Evolutionary conservation across 2,888 invertebrate genomes (phyloP), one percentile per base, ranked within the genome.

Genomic region (Dolomedes plantarius): DNA sequence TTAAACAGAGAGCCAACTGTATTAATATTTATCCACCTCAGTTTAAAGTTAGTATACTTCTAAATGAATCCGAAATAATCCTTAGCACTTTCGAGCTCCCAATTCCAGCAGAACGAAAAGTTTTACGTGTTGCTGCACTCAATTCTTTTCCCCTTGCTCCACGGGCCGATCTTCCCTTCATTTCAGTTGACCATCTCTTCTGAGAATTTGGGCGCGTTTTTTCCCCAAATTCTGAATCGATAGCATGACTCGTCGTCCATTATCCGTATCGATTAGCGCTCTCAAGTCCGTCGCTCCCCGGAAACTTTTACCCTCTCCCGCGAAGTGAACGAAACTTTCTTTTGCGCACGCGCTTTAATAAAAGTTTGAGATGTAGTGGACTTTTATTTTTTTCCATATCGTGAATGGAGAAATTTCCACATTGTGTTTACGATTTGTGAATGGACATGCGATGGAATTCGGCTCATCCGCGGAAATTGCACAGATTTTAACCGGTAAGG

Each of bases 281-380:
- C 56, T 31, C 19, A 31, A 65, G 71, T 77, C 68, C 77, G 83
- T 39, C 69, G 39, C 67, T 62, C 73, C 46, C 74, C 36, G 41
- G 23, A 76, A 85, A 85, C 72, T 78, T 85, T 85, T 85, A 65
- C 77, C 77, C 83, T 73, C 72, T 77, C 78, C 77, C 64, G 65
- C 64, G 77, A 85, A 83, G 82, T 83, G 82, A 76, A 62, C 76
- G 82, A 76, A 85, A 85, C 83, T 85, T 77, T 77, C 68, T 36
- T 28, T 39, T 31, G 41, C 83, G 73, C 83, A 77, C 73, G 83
- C 83, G 23, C 77, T 1, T 1, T 72, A 3, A 0, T 36, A 5
- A 16, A 23, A 62, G 41, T 71, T 36, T 76, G n/a, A 23, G 36
- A 46, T 41, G 32, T 28, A 39, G 46, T 32, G 32, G 39, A 71